Base-by-base conservation (phyloP, 2,113 vertebrate genomes). In the Phyllostomus discolor region DNA sequence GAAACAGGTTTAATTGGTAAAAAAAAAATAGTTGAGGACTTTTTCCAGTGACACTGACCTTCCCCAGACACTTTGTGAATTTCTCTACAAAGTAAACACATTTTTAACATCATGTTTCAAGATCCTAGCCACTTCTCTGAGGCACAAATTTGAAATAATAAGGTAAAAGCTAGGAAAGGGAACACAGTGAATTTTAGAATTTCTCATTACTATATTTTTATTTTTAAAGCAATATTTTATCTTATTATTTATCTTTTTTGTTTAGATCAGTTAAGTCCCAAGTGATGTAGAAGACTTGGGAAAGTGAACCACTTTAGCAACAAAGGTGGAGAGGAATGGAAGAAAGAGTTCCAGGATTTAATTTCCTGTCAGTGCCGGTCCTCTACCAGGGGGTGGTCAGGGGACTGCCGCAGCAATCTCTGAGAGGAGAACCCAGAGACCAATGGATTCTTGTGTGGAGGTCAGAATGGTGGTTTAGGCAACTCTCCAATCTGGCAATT, bases 71-170 rank as follows among this genome's bases (percentile, higher is more conserved):
- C 41, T 72, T 62, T 38, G 1, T 82, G 41, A 92, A 10, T 88
- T 92, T 91, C 78, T 59, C 7, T 11, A 19, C 8, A 82, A 87
- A 52, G 22, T 54, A 33, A 90, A 28, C 41, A 62, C 17, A 69
- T 19, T 85, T 67, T n/a, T n/a, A 70, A 69, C 22, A 5, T 89
- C 46, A 48, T 88, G 8, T 87, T 79, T 75, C 48, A 80, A 85
- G 41, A 78, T 48, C 8, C 28, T 64, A 87, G 35, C 52, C 33
- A 26, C 41, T 33, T 90, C 59, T 66, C 70, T 90, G 8, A 90
- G 84, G 26, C 83, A 81, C 57, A 84, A 91, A 85, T 88, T 82
- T 85, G 88, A 94, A 94, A 93, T 54, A 54, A 26, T 84, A 87
- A 70, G 33, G 16, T 67, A 52, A 95, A 90, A 88, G 35, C 5